Evolutionary conservation across 64 coral and sea anemone genomes (phyloP).

Genomic region (Dendronephthya gigantea): DNA sequence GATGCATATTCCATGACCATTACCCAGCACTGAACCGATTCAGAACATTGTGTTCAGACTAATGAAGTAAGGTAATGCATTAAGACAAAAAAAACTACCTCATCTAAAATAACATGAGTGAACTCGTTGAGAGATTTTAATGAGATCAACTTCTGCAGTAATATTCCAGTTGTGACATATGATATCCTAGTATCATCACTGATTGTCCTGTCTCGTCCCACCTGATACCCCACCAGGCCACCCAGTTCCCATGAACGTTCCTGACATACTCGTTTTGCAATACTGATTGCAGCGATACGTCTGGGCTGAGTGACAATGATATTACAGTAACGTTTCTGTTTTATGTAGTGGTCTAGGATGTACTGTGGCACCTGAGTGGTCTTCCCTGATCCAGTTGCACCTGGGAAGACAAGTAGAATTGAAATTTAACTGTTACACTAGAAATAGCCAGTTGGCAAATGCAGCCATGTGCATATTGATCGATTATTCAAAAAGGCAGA

Average conservation of each 20-base stretch:
- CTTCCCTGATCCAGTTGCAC: slow-evolving; percentile 91
- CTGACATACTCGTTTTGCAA: slow-evolving; percentile 89
- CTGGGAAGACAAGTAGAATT: slow-evolving; percentile 20
- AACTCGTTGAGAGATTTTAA: slow-evolving; percentile 81
- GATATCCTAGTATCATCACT: slow-evolving; percentile 83
- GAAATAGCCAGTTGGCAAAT: too few relatives aligned
- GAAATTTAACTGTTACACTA: too few relatives aligned
- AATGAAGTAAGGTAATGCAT: too few relatives aligned
- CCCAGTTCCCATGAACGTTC: slow-evolving; percentile 67
- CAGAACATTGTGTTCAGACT: too few relatives aligned
- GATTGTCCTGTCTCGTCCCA: slow-evolving; percentile 58
- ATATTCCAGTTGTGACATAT: slow-evolving; percentile 75
- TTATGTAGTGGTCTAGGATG: slow-evolving; percentile 82
- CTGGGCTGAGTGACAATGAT: slow-evolving; percentile 85
- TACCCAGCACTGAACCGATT: too few relatives aligned
- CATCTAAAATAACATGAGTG: slow-evolving; percentile 89
- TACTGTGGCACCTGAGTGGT: slow-evolving; percentile 97
- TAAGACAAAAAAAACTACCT: too few relatives aligned
- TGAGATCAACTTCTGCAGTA: slow-evolving; percentile 84
- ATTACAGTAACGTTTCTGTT: slow-evolving; percentile 82
- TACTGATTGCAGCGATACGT: slow-evolving; percentile 86
- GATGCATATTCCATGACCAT: neutral
- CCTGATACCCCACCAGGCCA: slow-evolving; percentile 78
- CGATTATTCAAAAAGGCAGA: too few relatives aligned
- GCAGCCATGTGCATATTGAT: too few relatives aligned